These are phyloP conservation scores for Troglohyphantes excavatus DNA, from an alignment of 2,888 invertebrate species.

Conservation along the genomic window DNA sequence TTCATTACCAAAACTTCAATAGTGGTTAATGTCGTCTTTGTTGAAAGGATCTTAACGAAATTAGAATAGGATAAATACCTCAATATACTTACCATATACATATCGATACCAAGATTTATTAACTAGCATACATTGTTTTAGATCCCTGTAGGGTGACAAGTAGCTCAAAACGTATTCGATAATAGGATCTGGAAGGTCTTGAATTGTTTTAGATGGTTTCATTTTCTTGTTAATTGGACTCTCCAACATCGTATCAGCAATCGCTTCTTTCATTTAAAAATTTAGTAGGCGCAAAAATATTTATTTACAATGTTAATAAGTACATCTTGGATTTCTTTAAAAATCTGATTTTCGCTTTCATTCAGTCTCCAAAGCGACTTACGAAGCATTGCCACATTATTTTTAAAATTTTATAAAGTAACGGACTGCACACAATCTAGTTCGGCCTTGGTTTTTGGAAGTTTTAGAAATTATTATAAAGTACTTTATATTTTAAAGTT, in stretches of 20 bases:
- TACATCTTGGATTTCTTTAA: neutral
- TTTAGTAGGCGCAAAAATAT: neutral
- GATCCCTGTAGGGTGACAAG: conserved; percentile 94
- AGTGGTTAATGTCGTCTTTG: too few relatives aligned
- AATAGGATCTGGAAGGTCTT: conserved; percentile 95
- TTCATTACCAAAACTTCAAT: neutral
- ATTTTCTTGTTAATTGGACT: conserved; percentile 25
- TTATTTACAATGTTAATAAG: neutral
- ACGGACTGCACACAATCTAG: too few relatives aligned
- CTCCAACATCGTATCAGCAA: neutral
- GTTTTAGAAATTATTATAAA: too few relatives aligned
- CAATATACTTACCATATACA: conserved; percentile 88
- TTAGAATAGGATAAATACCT: neutral
- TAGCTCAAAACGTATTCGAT: conserved; percentile 94
- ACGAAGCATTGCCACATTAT: neutral
- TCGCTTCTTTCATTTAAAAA: conserved; percentile 4
- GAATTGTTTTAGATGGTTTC: conserved; percentile 80
- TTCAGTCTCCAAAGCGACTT: conserved; percentile 16
- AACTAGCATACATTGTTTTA: conserved; percentile 92
- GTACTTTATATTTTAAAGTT: too few relatives aligned
- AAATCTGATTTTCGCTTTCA: conserved; percentile 9
- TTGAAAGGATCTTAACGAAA: neutral
- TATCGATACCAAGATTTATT: conserved; percentile 93
- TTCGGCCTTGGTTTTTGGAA: too few relatives aligned
- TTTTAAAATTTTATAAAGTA: neutral